Evolutionary conservation across 2,888 invertebrate genomes (phyloP).

Genomic region (Chaetogeoica ovagalla): DNA sequence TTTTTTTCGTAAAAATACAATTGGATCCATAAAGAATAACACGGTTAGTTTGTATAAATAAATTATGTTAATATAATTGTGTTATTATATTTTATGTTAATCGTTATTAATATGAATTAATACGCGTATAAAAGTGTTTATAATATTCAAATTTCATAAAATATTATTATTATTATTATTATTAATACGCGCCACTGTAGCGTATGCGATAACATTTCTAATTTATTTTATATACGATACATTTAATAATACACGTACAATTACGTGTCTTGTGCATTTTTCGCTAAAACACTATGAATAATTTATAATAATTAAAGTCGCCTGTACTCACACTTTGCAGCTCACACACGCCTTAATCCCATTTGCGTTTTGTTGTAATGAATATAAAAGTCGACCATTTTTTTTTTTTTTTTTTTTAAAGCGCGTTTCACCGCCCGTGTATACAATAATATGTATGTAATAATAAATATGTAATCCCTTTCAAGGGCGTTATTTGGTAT

Average conservation of each 20-base stretch:
- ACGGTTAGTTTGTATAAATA: too few relatives aligned
- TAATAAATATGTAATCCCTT: too few relatives aligned
- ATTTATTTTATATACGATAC: background rate
- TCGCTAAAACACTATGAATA: conserved; percentile 36
- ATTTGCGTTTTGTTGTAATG: background rate
- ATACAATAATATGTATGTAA: too few relatives aligned
- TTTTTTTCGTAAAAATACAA: too few relatives aligned
- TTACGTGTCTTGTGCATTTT: conserved; percentile 8
- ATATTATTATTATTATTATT: background rate
- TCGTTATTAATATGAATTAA: background rate
- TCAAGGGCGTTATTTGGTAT: too few relatives aligned
- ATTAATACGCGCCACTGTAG: too few relatives aligned
- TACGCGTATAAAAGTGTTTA: background rate
- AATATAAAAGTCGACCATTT: conserved; percentile 21
- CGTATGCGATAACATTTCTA: conserved; percentile 10
- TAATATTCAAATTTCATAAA: background rate
- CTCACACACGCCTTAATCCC: conserved; percentile 19
- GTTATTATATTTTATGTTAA: too few relatives aligned
- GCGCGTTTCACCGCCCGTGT: background rate
- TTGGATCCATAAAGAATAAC: too few relatives aligned
- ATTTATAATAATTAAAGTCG: conserved; percentile 30
- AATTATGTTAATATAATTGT: too few relatives aligned
- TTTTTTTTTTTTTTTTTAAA: background rate
- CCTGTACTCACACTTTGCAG: background rate
- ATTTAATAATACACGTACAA: too few relatives aligned